Conservation (phyloP, 2,113 vertebrate species). For the Holacanthus passer region DNA sequence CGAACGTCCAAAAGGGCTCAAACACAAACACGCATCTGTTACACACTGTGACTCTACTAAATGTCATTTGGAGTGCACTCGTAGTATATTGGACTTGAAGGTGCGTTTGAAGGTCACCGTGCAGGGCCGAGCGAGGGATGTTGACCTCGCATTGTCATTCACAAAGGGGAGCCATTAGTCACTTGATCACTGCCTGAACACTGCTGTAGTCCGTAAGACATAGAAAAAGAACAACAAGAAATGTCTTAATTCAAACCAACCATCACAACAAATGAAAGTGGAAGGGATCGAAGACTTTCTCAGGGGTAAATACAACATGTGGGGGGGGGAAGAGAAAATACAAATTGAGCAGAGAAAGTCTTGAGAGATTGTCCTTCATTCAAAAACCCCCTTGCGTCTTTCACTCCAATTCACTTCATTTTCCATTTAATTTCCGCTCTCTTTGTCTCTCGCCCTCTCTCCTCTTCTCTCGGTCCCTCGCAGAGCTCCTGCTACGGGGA, state of each 20-base stretch:
- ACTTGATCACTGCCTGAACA: conserved; percentile 50
- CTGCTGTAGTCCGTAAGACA: conserved; percentile 56
- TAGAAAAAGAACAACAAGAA: conserved; percentile 72
- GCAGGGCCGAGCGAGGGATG: conserved; percentile 41
- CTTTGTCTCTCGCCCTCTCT: conserved; percentile 63
- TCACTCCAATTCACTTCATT: conserved; percentile 59
- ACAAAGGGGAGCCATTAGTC: conserved; percentile 64
- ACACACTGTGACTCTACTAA: conserved; percentile 35
- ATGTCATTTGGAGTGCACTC: conserved; percentile 53
- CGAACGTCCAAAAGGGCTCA: conserved; percentile 47
- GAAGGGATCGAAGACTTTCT: conserved; percentile 67
- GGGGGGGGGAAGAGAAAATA: conserved; percentile 5
- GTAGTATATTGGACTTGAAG: conserved; percentile 53
- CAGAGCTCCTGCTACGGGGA: conserved; percentile 66
- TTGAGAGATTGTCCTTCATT: conserved; percentile 78
- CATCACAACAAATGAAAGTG: conserved; percentile 79
- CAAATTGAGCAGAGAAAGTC: conserved; percentile 76
- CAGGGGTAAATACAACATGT: conserved; percentile 60
- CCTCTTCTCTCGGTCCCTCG: conserved; percentile 56
- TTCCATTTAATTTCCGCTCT: conserved; percentile 64
- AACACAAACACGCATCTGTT: conserved; percentile 41
- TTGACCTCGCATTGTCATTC: conserved; percentile 64
- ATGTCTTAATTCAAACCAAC: conserved; percentile 78
- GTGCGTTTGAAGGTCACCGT: conserved; percentile 60
- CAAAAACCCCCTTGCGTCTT: conserved; percentile 44